These are phyloP conservation scores for Saguinus imperator DNA, from an alignment of 2,113 vertebrate species.

Conservation along the genomic window DNA sequence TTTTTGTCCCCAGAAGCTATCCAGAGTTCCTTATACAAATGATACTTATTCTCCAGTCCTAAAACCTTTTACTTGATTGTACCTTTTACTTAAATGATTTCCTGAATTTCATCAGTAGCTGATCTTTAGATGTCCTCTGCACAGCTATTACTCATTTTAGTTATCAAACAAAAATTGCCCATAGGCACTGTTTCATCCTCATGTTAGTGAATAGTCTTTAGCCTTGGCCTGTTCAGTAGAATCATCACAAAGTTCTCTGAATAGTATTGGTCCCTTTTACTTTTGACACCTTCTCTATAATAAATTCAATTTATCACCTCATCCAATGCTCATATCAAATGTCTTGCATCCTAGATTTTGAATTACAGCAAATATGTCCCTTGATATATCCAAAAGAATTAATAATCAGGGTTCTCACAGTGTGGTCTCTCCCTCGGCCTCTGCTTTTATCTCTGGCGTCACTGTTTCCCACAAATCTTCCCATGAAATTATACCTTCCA, in stretches of 20 bases:
- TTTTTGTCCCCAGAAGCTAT: conserved; percentile 51
- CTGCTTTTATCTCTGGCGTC: neutral
- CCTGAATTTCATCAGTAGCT: conserved; percentile 50
- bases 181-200: conserved; percentile 50
- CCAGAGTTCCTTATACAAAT: conserved; percentile 47
- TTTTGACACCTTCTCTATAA: conserved; percentile 27
- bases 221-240: neutral
- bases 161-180: conserved; percentile 50
- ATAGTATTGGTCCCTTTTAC: conserved; percentile 14
- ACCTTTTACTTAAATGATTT: conserved; percentile 65
- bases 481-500: neutral
- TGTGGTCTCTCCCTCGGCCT: neutral
- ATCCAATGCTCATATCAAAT: conserved; percentile 61
- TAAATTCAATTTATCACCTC: conserved; percentile 70
- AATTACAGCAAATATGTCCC: conserved; percentile 59
- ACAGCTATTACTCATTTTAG: conserved; percentile 53
- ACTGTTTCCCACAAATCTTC: neutral
- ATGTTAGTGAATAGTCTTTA: conserved; percentile 22
- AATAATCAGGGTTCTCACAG: neutral
- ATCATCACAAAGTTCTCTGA: conserved; percentile 33
- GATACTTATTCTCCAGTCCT: conserved; percentile 17
- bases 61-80: conserved; percentile 61
- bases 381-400: conserved; percentile 28
- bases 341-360: conserved; percentile 58
- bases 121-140: conserved; percentile 60